These are phyloP conservation scores for human DNA, from an alignment of 2,113 vertebrate species.

Conservation along the genomic window DNA sequence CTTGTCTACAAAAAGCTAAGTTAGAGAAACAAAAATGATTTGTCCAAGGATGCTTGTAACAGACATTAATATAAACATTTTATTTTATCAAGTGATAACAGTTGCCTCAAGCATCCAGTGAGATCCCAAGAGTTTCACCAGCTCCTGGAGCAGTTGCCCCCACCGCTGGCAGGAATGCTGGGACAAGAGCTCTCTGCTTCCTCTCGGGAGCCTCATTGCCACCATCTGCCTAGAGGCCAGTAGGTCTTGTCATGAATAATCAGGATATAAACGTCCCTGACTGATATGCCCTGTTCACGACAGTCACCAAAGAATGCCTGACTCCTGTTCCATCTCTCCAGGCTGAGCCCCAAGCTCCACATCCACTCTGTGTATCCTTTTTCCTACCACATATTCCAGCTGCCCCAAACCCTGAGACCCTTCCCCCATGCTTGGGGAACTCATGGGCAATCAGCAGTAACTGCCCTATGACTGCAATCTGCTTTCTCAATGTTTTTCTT, in stretches of 20 bases:
- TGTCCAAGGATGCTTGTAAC: background rate
- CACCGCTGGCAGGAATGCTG: accelerated
- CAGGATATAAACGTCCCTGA: background rate
- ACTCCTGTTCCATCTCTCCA: background rate
- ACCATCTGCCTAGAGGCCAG: background rate
- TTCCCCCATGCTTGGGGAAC: too few species aligned
- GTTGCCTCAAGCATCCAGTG: background rate
- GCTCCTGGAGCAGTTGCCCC: background rate
- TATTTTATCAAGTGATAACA: background rate
- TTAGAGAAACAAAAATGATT: background rate
- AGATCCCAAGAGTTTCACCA: background rate
- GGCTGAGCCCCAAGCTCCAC: accelerated
- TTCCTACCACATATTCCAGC: accelerated
- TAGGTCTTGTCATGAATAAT: background rate
- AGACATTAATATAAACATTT: background rate
- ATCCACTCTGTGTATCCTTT: accelerated
- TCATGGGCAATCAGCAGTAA: background rate
- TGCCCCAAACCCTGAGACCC: accelerated
- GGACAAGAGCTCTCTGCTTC: background rate
- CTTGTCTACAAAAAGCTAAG: background rate
- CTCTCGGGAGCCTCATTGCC: too few species aligned
- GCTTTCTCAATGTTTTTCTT: background rate
- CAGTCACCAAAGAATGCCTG: background rate
- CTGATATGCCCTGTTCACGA: background rate
- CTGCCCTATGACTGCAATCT: background rate